phyloP scores from a whole-genome alignment of 1,140 invertebrate species.

The Theocolax elegans region DNA sequence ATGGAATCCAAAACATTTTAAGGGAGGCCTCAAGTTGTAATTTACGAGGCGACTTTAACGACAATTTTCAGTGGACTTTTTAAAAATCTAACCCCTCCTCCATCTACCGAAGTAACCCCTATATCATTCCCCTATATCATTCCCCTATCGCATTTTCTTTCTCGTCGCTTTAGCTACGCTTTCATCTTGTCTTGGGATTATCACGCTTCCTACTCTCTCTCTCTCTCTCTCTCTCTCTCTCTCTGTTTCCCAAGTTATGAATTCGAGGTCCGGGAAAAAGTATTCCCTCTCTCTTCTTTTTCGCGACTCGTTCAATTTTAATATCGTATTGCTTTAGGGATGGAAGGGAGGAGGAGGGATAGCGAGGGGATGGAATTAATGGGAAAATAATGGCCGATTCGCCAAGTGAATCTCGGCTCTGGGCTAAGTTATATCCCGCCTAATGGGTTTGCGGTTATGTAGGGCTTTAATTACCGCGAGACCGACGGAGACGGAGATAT shows the following conservation, averaged over 20 bases:
- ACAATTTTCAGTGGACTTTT: slow-evolving; percentile 47
- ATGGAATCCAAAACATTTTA: no score
- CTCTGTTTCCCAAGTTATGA: no score
- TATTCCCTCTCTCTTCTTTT: no score
- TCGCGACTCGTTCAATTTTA: slow-evolving; percentile 19
- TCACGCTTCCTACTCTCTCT: no score
- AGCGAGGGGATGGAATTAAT: neutral
- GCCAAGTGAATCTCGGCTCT: slow-evolving; percentile 14
- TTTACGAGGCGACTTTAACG: slow-evolving; percentile 58
- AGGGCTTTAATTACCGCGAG: slow-evolving; percentile 51
- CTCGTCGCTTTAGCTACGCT: no score
- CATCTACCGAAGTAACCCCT: no score
- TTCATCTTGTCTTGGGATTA: no score
- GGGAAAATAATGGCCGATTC: slow-evolving; percentile 23
- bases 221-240: no score
- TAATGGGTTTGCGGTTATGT: slow-evolving; percentile 32
- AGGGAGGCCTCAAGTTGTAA: slow-evolving; percentile 44
- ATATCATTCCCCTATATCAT: slow-evolving; percentile 29
- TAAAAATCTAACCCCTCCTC: no score
- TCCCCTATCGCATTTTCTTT: no score
- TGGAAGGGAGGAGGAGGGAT: no score
- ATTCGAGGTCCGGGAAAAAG: no score
- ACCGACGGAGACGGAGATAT: neutral
- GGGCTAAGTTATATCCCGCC: slow-evolving; percentile 21
- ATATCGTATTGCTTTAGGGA: neutral